phyloP scores from a whole-genome alignment of 1,140 invertebrate species.

The Melitaea cinxia region DNA sequence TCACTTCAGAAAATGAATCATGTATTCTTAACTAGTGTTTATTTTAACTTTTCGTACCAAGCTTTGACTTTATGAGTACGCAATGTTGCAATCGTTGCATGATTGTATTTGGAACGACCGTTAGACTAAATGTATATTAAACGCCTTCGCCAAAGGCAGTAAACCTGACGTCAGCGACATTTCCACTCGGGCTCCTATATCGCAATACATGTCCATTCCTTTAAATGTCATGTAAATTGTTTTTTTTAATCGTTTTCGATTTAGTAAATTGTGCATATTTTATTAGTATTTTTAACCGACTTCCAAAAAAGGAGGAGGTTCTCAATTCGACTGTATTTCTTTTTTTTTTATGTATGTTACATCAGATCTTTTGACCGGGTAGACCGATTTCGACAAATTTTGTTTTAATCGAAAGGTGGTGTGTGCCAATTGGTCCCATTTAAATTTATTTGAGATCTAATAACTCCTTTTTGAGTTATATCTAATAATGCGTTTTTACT shows the following conservation, averaged over 20 bases:
- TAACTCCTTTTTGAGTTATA: too few species aligned
- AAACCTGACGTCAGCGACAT: slow-evolving; percentile 32
- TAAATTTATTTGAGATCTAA: too few species aligned
- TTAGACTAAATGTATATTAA: slow-evolving; percentile 27
- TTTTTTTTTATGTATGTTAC: too few species aligned
- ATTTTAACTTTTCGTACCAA: not conserved
- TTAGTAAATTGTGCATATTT: not conserved
- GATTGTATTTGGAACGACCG: slow-evolving; percentile 47
- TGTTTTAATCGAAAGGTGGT: too few species aligned
- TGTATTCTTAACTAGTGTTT: slow-evolving; percentile 3
- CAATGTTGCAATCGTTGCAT: slow-evolving; percentile 32
- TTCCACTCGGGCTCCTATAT: slow-evolving; percentile 15
- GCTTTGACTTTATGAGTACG: slow-evolving; percentile 2
- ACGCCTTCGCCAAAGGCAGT: slow-evolving; percentile 32
- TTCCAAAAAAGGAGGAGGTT: too few species aligned
- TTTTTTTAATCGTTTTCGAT: not conserved
- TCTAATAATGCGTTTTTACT: too few species aligned
- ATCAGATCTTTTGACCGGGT: too few species aligned
- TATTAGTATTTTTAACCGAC: too few species aligned
- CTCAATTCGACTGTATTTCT: too few species aligned
- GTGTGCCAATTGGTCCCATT: too few species aligned
- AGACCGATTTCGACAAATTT: too few species aligned
- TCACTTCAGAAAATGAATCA: not conserved
- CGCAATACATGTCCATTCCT: slow-evolving; percentile 13
- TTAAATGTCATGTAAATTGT: slow-evolving; percentile 20